A percentile compares a stretch with the other conserved stretches of the same genome.
Conservation (phyloP, 2,888 invertebrate species). For the Diarsia dahlii region DNA sequence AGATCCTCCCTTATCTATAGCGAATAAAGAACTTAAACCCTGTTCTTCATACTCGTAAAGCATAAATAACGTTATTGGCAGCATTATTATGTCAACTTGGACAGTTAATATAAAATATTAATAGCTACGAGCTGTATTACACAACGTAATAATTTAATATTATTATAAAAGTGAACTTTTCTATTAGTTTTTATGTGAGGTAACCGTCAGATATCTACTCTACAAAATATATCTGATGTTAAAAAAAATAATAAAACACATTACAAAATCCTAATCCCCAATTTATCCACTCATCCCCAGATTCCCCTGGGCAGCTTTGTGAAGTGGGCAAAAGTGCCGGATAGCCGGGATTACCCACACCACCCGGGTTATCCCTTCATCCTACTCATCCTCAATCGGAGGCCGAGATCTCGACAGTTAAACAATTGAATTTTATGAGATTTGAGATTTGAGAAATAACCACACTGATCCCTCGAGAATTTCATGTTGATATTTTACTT, state of each 20-base stretch:
- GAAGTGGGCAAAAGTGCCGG: slow-evolving; percentile 28
- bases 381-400: slow-evolving; percentile 54
- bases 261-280: slow-evolving; percentile 5
- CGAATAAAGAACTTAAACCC: too few species aligned
- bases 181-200: too few species aligned
- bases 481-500: slow-evolving; percentile 48
- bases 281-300: slow-evolving; percentile 32
- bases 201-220: too few species aligned
- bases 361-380: slow-evolving; percentile 27
- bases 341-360: slow-evolving; percentile 50
- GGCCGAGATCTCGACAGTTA: slow-evolving; percentile 48
- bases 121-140: too few species aligned
- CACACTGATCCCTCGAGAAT: slow-evolving; percentile 31
- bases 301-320: slow-evolving; percentile 18
- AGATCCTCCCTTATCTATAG: too few species aligned
- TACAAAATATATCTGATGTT: too few species aligned
- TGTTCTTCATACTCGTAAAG: too few species aligned
- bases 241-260: not conserved
- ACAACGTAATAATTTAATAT: too few species aligned
- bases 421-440: slow-evolving; percentile 64
- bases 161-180: too few species aligned
- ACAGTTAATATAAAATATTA: too few species aligned
- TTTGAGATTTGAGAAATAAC: slow-evolving; percentile 54
- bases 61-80: too few species aligned
- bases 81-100: too few species aligned